Evolutionary conservation across 2,888 invertebrate species (phyloP), one percentile per base, ranked within the genome.

Genomic region (Loripinus fragilis): DNA sequence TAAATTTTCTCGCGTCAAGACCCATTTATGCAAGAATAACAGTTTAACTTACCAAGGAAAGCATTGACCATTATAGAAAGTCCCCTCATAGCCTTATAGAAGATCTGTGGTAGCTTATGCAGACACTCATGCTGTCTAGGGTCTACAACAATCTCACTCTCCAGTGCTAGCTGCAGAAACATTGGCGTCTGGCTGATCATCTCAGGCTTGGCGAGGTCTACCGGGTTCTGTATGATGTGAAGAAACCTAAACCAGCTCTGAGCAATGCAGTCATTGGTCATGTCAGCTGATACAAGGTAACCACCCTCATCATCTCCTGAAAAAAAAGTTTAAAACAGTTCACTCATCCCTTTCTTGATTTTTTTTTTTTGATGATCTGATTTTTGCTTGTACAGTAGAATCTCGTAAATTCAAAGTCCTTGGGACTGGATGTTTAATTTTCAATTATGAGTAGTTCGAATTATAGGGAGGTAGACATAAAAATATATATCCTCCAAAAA

Each of bases 171-270:
- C 94, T 98, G 95, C 35, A 96, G 93, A 93, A 96, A 96, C 89
- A 96, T 96, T 78, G 96, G 96, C 0, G 96, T 96, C 91, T 96
- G 96, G 86, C 95, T 95, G 71, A 95, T 96, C 82, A 93, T 86
- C 28, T 90, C 88, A 0, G 93, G 91, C 23, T 89, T 89, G 73
- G 92, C 90, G 80, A 99, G 95, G 89, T 98, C 97, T 0, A 97
- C 98, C 0, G 99, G 99, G 94, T 98, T 98, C 41, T 98, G 98
- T 81, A 99, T 96, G 50, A 97, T 97, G 91, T 98, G 97, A 79
- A 99, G 94, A 91, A 99, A 96, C 79, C 99, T 95, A 94, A 98
- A 99, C 99, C 99, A 99, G 89, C 97, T 96, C 94, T 99, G 99
- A 76, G 97, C 97, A 50, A 98, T 96, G 80, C 97, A 97, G 84